phyloP scores from a whole-genome alignment of 2,797 vertebrate species.

The Sternotherus odoratus region DNA sequence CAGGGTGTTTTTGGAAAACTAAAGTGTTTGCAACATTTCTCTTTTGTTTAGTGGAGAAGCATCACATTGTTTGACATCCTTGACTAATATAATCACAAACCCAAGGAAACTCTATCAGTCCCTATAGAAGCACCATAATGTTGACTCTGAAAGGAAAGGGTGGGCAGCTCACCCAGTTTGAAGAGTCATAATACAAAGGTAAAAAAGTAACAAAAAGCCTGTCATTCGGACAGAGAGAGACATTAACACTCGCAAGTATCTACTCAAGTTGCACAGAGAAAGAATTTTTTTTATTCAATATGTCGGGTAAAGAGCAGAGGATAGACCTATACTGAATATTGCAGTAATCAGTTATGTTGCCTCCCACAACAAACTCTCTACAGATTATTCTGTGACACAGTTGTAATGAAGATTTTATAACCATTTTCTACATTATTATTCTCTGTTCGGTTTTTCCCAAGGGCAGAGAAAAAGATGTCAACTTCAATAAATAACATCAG shows the following conservation, averaged over 20 bases:
- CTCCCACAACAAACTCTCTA: not conserved
- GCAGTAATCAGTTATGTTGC: not conserved
- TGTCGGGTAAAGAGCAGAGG: not conserved
- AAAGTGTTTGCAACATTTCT: not conserved
- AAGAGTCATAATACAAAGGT: not conserved
- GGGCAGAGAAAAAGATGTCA: not conserved
- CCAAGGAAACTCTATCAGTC: no score
- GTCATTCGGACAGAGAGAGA: not conserved
- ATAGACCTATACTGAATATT: not conserved
- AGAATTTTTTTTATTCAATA: rapidly evolving
- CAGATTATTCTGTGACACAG: not conserved
- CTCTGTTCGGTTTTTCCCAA: not conserved
- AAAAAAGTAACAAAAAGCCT: not conserved
- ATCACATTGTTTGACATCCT: not conserved
- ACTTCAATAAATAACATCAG: not conserved
- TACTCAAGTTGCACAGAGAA: not conserved
- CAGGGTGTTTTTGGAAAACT: not conserved
- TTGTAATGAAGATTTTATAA: not conserved
- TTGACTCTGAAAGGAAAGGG: constrained; percentile 1
- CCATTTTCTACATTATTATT: not conserved
- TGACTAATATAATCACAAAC: constrained; percentile 21
- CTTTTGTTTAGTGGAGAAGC: constrained; percentile 44
- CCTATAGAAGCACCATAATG: constrained; percentile 3
- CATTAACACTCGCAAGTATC: not conserved
- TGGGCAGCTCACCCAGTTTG: not conserved